phyloP scores from a whole-genome alignment of 2,113 vertebrate genomes.

The Chamaea fasciata region DNA sequence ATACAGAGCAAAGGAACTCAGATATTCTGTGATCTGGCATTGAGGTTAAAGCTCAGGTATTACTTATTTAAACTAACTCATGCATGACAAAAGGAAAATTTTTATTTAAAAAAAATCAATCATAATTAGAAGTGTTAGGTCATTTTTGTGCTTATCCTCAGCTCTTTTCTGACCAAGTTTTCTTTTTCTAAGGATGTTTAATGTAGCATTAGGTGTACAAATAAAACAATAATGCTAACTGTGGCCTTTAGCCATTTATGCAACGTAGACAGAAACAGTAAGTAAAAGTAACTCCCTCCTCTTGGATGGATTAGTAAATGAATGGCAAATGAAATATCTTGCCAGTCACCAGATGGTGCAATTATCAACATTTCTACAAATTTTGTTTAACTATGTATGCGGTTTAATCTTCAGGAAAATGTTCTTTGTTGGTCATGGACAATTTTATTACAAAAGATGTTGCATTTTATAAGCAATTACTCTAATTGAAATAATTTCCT shows the following conservation, averaged over 20 bases:
- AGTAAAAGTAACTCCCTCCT: background rate
- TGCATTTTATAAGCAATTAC: background rate
- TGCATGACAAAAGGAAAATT: background rate
- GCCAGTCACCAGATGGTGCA: background rate
- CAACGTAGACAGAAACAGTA: background rate
- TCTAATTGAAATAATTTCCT: background rate
- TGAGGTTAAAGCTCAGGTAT: background rate
- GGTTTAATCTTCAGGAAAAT: background rate
- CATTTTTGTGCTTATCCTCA: background rate
- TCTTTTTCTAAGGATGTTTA: background rate
- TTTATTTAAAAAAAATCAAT: background rate
- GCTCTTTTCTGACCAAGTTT: background rate
- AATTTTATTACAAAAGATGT: background rate
- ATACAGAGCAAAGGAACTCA: background rate
- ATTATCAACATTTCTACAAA: background rate
- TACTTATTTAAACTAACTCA: background rate
- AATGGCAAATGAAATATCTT: background rate
- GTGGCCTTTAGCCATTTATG: background rate
- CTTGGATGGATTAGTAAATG: background rate
- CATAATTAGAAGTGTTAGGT: background rate
- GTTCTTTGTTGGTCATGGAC: background rate
- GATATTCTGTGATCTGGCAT: background rate
- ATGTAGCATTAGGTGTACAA: background rate
- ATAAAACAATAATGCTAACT: background rate
- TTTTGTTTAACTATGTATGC: background rate